phyloP scores from a whole-genome alignment of 2,113 vertebrate genomes.

The Atrichornis clamosus region DNA sequence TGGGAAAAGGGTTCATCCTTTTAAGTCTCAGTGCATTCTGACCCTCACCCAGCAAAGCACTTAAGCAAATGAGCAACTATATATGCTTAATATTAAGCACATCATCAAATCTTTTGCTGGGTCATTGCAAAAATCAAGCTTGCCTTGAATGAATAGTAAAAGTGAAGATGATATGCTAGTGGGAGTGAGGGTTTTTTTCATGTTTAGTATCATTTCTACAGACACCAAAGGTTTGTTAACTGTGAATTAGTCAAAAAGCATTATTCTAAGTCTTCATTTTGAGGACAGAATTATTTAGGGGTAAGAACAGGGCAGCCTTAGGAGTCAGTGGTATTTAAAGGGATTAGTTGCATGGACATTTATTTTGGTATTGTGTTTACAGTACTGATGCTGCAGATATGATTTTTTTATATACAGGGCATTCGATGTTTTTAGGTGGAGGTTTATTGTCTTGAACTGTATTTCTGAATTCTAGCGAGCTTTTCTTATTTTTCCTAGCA shows the following conservation, averaged over 20 bases:
- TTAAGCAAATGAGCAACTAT: constrained; percentile 14
- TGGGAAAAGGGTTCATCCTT: neutral
- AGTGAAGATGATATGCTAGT: neutral
- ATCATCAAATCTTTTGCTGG: neutral
- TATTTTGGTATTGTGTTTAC: neutral
- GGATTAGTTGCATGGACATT: neutral
- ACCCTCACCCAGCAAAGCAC: constrained; percentile 19
- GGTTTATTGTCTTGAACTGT: neutral
- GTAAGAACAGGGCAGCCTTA: neutral
- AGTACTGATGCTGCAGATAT: neutral
- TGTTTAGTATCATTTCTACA: neutral
- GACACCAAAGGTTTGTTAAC: neutral
- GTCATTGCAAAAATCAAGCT: neutral
- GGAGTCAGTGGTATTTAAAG: neutral
- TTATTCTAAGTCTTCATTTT: neutral
- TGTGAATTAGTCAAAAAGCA: neutral
- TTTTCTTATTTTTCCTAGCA: neutral
- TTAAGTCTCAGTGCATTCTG: neutral
- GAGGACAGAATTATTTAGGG: neutral
- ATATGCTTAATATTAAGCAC: neutral
- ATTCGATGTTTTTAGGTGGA: neutral
- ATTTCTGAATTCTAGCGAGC: neutral
- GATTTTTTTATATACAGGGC: neutral
- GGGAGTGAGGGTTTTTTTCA: neutral
- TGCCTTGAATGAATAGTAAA: neutral